Percentiles rank a stretch among this genome's conserved stretches.
These are phyloP conservation scores for Rhinophrynus dorsalis DNA, from an alignment of 2,797 vertebrate genomes.

Conservation along the genomic window DNA sequence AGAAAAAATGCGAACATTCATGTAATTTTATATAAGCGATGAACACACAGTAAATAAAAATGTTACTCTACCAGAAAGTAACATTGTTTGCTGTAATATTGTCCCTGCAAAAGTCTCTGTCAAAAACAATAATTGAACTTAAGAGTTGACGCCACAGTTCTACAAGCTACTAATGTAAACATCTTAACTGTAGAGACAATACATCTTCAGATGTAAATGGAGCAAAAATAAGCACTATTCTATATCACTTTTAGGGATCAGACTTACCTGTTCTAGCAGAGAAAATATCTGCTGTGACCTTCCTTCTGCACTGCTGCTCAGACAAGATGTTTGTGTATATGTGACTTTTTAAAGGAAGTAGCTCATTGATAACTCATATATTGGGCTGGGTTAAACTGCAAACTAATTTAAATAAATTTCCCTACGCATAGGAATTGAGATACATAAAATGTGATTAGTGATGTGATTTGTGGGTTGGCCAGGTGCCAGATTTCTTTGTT, in stretches of 20 bases:
- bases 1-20: not conserved
- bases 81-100: too few species aligned
- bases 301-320: not conserved
- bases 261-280: not conserved
- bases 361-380: not conserved
- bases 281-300: not conserved
- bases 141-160: too few species aligned
- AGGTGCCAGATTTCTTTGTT: not conserved
- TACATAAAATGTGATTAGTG: not conserved
- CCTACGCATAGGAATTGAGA: not conserved
- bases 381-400: constrained; percentile 22
- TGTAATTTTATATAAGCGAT: too few species aligned
- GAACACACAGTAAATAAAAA: too few species aligned
- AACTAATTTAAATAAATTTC: constrained; percentile 19
- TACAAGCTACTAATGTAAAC: too few species aligned
- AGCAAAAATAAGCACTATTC: too few species aligned
- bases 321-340: not conserved
- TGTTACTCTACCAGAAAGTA: too few species aligned
- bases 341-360: constrained; percentile 39
- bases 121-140: too few species aligned
- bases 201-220: too few species aligned
- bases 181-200: too few species aligned
- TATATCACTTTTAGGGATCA: not conserved
- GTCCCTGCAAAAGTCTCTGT: too few species aligned
- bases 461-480: not conserved